Evolutionary conservation across 2,888 invertebrate species (phyloP).

Genomic region (Eumacrocentrus americanus): DNA sequence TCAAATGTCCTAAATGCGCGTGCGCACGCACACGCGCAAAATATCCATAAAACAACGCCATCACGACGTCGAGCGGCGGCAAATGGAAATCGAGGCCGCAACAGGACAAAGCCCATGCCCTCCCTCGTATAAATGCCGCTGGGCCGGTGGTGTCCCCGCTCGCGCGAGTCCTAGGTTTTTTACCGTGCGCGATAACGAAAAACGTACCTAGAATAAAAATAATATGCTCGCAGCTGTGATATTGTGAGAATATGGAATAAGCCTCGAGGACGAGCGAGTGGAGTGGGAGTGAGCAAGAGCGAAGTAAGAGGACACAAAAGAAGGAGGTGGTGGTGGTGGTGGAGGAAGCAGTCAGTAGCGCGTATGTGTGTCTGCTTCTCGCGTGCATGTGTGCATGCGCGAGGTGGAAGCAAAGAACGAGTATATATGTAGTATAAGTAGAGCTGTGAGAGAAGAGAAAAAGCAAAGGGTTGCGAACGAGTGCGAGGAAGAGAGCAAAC

Average conservation of each 20-base stretch:
- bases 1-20: too few relatives aligned
- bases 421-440: background rate
- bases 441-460: background rate
- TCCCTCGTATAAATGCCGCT: slow-evolving; percentile 41
- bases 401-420: background rate
- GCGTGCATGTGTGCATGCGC: background rate
- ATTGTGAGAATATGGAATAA: slow-evolving; percentile 29
- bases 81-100: slow-evolving; percentile 43
- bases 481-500: slow-evolving; percentile 3
- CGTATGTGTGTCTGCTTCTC: background rate
- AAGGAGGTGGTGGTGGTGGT: background rate
- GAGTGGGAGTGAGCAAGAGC: background rate
- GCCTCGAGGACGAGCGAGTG: slow-evolving; percentile 24
- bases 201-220: slow-evolving; percentile 23
- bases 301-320: background rate
- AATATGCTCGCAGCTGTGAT: slow-evolving; percentile 21
- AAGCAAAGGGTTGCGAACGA: background rate
- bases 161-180: slow-evolving; percentile 27
- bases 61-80: slow-evolving; percentile 37
- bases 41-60: slow-evolving; percentile 31
- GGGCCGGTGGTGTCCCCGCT: slow-evolving; percentile 41
- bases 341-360: background rate
- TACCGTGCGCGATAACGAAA: slow-evolving; percentile 31
- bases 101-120: slow-evolving; percentile 48
- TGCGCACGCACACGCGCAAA: too few relatives aligned